phyloP scores from a whole-genome alignment of 1,140 invertebrate species.

The Macrocentrus cingulum region DNA sequence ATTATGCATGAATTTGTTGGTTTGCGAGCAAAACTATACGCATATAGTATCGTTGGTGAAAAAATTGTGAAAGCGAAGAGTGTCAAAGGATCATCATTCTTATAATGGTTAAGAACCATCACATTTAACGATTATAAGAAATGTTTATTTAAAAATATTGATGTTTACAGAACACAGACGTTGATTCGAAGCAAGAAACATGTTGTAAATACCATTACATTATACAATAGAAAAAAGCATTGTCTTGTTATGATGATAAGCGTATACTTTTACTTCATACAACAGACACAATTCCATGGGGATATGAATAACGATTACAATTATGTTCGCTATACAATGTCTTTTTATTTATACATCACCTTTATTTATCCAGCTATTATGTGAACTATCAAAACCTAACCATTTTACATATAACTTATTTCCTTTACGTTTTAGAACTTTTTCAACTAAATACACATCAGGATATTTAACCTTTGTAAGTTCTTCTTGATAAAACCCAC shows the following conservation, averaged over 20 bases:
- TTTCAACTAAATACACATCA: neutral
- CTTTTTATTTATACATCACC: neutral
- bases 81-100: neutral
- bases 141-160: no score
- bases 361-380: neutral
- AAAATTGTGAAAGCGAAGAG: neutral
- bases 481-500: constrained; percentile 1
- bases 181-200: no score
- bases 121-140: no score
- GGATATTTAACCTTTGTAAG: neutral
- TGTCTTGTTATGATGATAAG: no score
- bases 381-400: neutral
- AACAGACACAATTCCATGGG: no score
- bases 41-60: neutral
- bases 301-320: neutral
- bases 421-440: neutral
- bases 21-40: neutral
- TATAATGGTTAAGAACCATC: neutral
- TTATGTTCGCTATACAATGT: neutral
- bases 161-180: no score
- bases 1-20: neutral
- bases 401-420: neutral
- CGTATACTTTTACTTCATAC: no score
- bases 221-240: no score
- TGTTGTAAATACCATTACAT: no score